Percentiles rank a stretch among this genome's conserved stretches.
Conservation (phyloP, 2,797 vertebrate genomes). For the Buceros bicornis region DNA sequence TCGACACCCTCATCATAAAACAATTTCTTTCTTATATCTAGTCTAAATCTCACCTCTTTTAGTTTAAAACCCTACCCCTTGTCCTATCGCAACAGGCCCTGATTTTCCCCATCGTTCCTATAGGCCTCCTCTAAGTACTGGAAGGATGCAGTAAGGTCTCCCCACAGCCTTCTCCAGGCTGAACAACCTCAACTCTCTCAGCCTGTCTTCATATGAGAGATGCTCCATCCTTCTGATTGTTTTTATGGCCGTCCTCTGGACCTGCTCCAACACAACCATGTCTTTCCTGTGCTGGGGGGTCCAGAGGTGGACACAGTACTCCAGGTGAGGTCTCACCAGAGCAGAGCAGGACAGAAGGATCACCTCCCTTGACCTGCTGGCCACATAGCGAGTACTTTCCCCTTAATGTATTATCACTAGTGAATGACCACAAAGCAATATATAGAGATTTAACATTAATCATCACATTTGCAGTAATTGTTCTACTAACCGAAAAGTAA, state of each 20-base stretch:
- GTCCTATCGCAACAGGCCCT: neutral
- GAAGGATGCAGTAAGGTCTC: neutral
- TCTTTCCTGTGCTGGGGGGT: accelerated
- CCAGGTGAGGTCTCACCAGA: too few relatives aligned
- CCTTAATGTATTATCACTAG: neutral
- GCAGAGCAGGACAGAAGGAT: neutral
- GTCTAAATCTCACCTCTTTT: neutral
- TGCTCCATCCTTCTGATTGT: neutral
- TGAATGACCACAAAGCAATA: neutral
- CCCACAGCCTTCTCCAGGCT: neutral
- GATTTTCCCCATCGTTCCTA: neutral
- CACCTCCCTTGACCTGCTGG: accelerated
- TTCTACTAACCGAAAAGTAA: conserved; percentile 19
- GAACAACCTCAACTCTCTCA: neutral
- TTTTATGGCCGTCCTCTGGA: neutral
- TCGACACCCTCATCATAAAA: neutral
- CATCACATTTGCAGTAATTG: neutral
- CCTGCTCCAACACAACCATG: neutral
- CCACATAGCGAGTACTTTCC: neutral
- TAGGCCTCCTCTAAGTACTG: too few relatives aligned
- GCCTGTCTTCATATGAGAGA: neutral
- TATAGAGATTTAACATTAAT: neutral
- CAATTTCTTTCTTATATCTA: neutral
- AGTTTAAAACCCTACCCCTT: neutral
- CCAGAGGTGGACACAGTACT: too few relatives aligned